Conservation (phyloP, 2,113 vertebrate genomes). For the Progne subis region DNA sequence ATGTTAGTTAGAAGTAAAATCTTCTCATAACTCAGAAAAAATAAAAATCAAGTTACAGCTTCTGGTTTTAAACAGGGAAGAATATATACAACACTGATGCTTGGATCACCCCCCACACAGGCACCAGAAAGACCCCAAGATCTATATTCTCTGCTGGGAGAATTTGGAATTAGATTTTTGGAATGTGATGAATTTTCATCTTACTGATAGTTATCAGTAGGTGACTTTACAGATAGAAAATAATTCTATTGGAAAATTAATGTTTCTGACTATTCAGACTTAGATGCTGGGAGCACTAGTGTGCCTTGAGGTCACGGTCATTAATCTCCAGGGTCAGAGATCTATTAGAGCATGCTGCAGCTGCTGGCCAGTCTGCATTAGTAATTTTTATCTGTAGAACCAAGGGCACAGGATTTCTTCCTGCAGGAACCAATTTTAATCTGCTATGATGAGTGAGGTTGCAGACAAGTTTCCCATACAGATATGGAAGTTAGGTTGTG, state of each 20-base stretch:
- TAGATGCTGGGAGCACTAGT: not conserved
- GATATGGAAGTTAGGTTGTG: not conserved
- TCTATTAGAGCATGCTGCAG: not conserved
- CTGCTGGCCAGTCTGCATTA: not conserved
- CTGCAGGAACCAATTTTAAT: not conserved
- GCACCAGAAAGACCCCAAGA: not conserved
- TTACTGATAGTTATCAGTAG: not conserved
- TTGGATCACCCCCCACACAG: not conserved
- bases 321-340: not conserved
- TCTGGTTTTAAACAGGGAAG: not conserved
- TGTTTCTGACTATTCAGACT: not conserved
- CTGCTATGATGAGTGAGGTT: not conserved
- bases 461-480: not conserved
- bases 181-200: not conserved
- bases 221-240: not conserved
- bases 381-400: not conserved
- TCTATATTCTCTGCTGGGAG: not conserved
- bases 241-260: not conserved
- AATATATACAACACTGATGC: not conserved
- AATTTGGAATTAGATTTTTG: not conserved
- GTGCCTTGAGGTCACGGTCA: not conserved
- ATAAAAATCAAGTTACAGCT: not conserved
- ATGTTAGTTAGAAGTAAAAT: not conserved
- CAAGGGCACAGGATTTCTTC: not conserved
- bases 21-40: not conserved